Evolutionary conservation across 1,140 invertebrate genomes (phyloP).

Genomic region (Caenorhabditis briggsae): DNA sequence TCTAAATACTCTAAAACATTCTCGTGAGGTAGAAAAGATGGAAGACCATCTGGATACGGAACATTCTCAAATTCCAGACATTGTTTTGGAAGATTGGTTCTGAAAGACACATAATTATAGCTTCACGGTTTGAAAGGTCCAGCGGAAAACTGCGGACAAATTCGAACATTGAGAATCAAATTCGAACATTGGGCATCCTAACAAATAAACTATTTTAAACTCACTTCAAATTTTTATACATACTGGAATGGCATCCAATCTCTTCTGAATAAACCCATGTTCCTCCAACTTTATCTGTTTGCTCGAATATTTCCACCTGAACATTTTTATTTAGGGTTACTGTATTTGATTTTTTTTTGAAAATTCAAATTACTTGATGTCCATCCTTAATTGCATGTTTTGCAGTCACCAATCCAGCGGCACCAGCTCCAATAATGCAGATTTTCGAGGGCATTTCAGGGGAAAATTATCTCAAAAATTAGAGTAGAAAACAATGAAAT

Average conservation of each 20-base stretch:
- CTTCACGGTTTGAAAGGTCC: no score
- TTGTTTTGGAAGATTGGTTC: slow-evolving; percentile 90
- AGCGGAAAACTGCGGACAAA: no score
- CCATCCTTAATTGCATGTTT: slow-evolving; percentile 80
- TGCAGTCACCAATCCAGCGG: slow-evolving; percentile 84
- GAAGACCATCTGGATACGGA: slow-evolving; percentile 16
- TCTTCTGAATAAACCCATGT: slow-evolving; percentile 87
- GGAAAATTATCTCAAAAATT: no score
- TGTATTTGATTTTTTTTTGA: neutral
- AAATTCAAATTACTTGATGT: slow-evolving; percentile 10
- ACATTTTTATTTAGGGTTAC: slow-evolving; percentile 72
- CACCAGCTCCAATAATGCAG: slow-evolving; percentile 85
- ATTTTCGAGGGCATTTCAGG: neutral
- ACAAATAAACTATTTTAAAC: neutral
- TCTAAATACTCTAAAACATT: slow-evolving; percentile 80
- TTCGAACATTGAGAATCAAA: no score
- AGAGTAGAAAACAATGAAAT: no score
- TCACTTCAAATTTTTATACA: slow-evolving; percentile 84
- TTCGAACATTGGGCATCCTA: no score
- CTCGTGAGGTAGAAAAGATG: slow-evolving; percentile 85
- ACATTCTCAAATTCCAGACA: slow-evolving; percentile 84
- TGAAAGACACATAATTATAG: slow-evolving; percentile 75
- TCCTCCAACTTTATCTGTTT: slow-evolving; percentile 85
- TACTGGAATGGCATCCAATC: slow-evolving; percentile 84
- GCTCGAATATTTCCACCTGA: slow-evolving; percentile 83